A percentile compares a stretch with the other conserved stretches of the same genome.
Evolutionary conservation across 2,113 vertebrate genomes (phyloP).

Genomic region (Pedetes capensis): DNA sequence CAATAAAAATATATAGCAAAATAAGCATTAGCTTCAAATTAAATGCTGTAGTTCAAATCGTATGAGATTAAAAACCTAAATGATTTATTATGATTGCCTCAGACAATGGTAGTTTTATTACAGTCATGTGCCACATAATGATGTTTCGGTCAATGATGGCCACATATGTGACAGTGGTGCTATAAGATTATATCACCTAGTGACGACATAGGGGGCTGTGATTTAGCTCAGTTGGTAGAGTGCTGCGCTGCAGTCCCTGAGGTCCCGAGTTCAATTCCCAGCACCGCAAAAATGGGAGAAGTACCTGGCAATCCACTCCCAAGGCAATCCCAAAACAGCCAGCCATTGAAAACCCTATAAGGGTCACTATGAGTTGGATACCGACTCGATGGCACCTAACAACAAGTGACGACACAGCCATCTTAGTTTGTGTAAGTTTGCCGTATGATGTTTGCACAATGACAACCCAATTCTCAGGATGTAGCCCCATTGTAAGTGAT

Average conservation of each 20-base stretch:
- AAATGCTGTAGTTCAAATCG: constrained; percentile 34
- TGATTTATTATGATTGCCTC: neutral
- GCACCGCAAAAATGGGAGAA: no score
- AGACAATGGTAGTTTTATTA: neutral
- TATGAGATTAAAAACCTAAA: neutral
- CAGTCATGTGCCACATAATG: neutral
- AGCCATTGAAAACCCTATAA: no score
- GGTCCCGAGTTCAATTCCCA: no score
- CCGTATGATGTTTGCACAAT: neutral
- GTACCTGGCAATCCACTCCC: no score
- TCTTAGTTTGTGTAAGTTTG: neutral
- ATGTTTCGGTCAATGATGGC: neutral
- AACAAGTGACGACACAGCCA: no score
- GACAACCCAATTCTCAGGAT: neutral
- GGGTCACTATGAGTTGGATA: no score
- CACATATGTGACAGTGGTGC: neutral
- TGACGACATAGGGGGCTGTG: no score
- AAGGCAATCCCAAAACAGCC: no score
- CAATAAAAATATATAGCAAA: neutral
- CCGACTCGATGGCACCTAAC: no score
- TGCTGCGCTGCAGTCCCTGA: no score
- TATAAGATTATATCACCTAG: neutral
- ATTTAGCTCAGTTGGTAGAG: no score
- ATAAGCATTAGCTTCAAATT: neutral
- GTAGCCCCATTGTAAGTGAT: neutral